These are phyloP conservation scores for Dicyrtomina minuta DNA, from an alignment of 2,888 invertebrate species.

Conservation along the genomic window DNA sequence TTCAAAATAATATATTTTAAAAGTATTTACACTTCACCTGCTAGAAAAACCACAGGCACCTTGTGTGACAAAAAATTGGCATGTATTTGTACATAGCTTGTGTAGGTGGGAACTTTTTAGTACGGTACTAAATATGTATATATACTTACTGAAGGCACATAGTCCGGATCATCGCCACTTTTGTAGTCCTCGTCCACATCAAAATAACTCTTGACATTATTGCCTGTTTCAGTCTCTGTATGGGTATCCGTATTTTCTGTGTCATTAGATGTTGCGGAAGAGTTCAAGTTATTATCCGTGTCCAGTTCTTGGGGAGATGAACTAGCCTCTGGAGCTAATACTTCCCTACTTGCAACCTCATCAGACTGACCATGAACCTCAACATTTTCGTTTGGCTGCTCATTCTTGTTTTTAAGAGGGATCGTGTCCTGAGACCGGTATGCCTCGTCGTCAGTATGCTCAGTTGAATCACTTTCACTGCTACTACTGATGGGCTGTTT, in stretches of 20 bases:
- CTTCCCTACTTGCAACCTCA: too few relatives aligned
- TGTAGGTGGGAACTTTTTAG: too few relatives aligned
- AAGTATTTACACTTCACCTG: too few relatives aligned
- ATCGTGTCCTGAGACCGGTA: too few relatives aligned
- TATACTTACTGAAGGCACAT: slow-evolving; percentile 34
- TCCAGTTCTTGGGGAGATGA: not conserved
- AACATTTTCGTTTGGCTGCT: not conserved
- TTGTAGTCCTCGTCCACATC: slow-evolving; percentile 42
- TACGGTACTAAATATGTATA: too few relatives aligned
- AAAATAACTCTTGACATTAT: slow-evolving; percentile 26
- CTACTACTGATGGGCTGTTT: slow-evolving; percentile 10
- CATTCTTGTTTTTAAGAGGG: not conserved
- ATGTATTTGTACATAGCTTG: too few relatives aligned
- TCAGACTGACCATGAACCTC: not conserved
- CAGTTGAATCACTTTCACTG: too few relatives aligned
- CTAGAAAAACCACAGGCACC: too few relatives aligned
- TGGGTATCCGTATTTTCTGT: too few relatives aligned
- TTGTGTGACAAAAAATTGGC: too few relatives aligned
- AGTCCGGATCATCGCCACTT: slow-evolving; percentile 44
- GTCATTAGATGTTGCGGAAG: not conserved
- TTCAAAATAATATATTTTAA: too few relatives aligned
- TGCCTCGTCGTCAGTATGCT: not conserved
- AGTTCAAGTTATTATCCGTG: not conserved
- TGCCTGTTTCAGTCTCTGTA: too few relatives aligned
- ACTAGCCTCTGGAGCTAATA: not conserved